Evolutionary conservation across 2,888 invertebrate species (phyloP), one percentile per base, ranked within the genome.

Genomic region (Agapetus fuscipes): DNA sequence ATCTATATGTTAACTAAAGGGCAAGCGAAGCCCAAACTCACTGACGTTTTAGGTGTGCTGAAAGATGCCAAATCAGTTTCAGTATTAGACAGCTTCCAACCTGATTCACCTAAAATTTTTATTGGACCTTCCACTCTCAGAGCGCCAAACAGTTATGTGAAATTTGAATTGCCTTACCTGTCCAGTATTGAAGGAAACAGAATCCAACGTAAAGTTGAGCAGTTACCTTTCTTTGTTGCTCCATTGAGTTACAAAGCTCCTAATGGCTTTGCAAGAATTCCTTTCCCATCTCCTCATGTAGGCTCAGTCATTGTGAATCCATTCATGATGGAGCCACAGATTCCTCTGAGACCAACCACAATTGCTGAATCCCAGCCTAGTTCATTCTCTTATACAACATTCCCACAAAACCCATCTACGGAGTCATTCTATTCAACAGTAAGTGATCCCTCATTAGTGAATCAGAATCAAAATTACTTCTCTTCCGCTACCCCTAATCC

Each of bases 161-260:
- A 85, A 61, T 88, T 87, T 53, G 86, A 87, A 43, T 61, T 89
- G 14, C 88, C 88, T 0, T 89, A 89, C 52, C 61, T 89, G 13
- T 87, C 87, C 0, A 78, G 76, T 13, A 66, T 84, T 27, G 81
- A 83, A 49, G 68, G 67, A 29, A 76, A 72, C 46, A 68, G 81
- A 39, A 74, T 76, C 7, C 81, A 83, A 51, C 72, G 77, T 39
- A 83, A 83, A 59, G 70, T 85, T 1, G 78, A 78, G 37, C 80
- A 83, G 48, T 58, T 86, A 1, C 84, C 87, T 1, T 88, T 88
- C 60, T 89, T 88, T 52, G 88, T 89, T 5, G 88, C 88, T 1
- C 88, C 88, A 0, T 59, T 87, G 15, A 88, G 84, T 53, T 89
- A 87, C 53, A 80, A 81, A 49, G 80, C 87, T n/a, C 88, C 87